phyloP scores from a whole-genome alignment of 64 coral and sea anemone species.

The Stichodactyla helianthus region DNA sequence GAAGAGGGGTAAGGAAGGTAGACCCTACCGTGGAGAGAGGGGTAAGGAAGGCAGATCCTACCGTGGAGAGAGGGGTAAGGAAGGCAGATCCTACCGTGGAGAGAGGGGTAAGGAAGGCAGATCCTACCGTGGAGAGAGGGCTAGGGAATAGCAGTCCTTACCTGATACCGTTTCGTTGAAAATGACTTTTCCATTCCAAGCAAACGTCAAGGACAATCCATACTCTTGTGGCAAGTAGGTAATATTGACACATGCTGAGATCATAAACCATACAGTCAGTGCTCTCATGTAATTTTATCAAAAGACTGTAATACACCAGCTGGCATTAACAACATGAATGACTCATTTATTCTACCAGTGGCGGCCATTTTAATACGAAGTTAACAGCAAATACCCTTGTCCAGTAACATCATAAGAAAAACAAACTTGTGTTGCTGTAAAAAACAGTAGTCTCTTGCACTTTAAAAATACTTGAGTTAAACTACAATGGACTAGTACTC shows the following conservation, averaged over 20 bases:
- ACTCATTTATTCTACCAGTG: too few species aligned
- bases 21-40: not conserved
- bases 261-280: not conserved
- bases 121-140: not conserved
- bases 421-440: too few species aligned
- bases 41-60: not conserved
- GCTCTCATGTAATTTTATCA: too few species aligned
- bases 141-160: not conserved
- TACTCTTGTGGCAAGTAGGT: not conserved
- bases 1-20: not conserved
- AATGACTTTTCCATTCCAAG: constrained; percentile 5
- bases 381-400: too few species aligned
- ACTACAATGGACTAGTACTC: too few species aligned
- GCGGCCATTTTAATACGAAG: too few species aligned
- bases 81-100: not conserved
- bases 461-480: too few species aligned
- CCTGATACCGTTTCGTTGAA: constrained; percentile 17
- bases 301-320: too few species aligned
- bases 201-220: not conserved
- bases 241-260: constrained; percentile 6
- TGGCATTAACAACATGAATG: too few species aligned
- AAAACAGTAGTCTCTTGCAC: too few species aligned
- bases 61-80: not conserved
- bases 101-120: not conserved
- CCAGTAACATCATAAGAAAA: too few species aligned